Evolutionary conservation across 2,888 invertebrate species (phyloP).

Genomic region (Rotaria sp.): DNA sequence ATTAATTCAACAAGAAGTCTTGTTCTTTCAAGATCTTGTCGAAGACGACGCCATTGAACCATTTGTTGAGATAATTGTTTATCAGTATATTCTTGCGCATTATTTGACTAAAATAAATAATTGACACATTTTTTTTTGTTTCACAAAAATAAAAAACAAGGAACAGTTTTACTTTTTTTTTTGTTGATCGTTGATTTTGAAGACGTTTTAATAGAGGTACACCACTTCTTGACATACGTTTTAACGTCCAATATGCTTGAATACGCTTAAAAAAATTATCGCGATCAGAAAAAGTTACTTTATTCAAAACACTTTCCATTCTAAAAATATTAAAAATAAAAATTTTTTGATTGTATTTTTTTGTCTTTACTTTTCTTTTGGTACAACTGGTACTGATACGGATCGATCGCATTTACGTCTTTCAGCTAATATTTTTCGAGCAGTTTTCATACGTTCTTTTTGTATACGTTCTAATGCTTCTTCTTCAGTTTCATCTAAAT

Average conservation of each 20-base stretch:
- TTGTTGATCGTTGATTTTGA: slow-evolving; percentile 34
- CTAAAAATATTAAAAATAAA: slow-evolving; percentile 58
- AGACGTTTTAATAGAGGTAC: slow-evolving; percentile 72
- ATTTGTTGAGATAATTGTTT: slow-evolving; percentile 54
- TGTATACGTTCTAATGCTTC: slow-evolving; percentile 39
- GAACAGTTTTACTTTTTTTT: background rate
- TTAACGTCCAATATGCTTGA: slow-evolving; percentile 92
- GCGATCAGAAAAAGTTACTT: slow-evolving; percentile 66
- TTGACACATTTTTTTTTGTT: background rate
- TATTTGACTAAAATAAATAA: background rate
- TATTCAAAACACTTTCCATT: slow-evolving; percentile 74
- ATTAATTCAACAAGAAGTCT: slow-evolving; percentile 84
- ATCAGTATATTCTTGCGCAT: background rate
- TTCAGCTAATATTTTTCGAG: slow-evolving; percentile 75
- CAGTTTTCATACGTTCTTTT: slow-evolving; percentile 69
- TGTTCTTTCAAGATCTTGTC: slow-evolving; percentile 86
- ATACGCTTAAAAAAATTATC: slow-evolving; percentile 78
- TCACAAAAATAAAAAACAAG: background rate
- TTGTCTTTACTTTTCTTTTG: slow-evolving; percentile 56
- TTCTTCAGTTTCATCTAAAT: background rate
- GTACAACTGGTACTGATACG: slow-evolving; percentile 84
- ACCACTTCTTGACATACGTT: slow-evolving; percentile 85
- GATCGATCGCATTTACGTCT: slow-evolving; percentile 81
- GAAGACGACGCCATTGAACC: slow-evolving; percentile 83
- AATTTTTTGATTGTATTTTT: background rate